A percentile compares a stretch with the other conserved stretches of the same genome.
Conservation (phyloP, 2,113 vertebrate species). For the Phocoena phocoena region DNA sequence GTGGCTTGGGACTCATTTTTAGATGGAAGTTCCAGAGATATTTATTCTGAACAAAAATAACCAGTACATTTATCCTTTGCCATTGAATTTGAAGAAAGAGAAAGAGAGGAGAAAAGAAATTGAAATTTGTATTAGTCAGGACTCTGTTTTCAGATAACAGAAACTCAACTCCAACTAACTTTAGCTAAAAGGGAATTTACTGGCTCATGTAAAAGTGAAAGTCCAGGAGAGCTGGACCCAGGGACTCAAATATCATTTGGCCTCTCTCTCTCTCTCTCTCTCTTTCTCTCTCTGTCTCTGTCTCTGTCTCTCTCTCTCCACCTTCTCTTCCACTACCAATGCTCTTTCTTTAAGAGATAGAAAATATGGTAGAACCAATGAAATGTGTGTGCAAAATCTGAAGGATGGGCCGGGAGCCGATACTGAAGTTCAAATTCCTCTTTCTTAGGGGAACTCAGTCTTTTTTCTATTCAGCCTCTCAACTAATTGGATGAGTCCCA, state of each 20-base stretch:
- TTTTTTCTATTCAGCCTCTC: not conserved
- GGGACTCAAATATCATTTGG: not conserved
- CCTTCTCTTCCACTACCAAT: not conserved
- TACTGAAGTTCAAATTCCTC: not conserved
- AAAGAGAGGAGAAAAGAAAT: not conserved
- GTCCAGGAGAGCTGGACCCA: not conserved
- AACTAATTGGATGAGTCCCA: not conserved
- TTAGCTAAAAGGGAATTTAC: not conserved
- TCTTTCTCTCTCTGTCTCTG: not conserved
- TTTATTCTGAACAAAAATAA: conserved; percentile 7
- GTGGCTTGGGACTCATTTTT: not conserved
- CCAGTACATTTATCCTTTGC: not conserved
- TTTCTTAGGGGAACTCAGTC: not conserved
- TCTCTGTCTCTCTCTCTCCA: not conserved
- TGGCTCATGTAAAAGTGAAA: not conserved
- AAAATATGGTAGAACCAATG: not conserved
- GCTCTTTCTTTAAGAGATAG: not conserved
- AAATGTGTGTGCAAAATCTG: not conserved
- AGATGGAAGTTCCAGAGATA: not conserved
- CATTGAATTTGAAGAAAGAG: not conserved
- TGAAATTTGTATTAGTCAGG: not conserved
- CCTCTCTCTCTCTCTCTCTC: not conserved
- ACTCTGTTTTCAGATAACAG: not conserved
- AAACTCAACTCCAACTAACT: not conserved
- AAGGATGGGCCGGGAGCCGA: not conserved